Percentiles rank a stretch among this genome's conserved stretches.
These are phyloP conservation scores for Cynodonichthys magdalenae DNA, from an alignment of 2,797 vertebrate genomes.

Conservation along the genomic window DNA sequence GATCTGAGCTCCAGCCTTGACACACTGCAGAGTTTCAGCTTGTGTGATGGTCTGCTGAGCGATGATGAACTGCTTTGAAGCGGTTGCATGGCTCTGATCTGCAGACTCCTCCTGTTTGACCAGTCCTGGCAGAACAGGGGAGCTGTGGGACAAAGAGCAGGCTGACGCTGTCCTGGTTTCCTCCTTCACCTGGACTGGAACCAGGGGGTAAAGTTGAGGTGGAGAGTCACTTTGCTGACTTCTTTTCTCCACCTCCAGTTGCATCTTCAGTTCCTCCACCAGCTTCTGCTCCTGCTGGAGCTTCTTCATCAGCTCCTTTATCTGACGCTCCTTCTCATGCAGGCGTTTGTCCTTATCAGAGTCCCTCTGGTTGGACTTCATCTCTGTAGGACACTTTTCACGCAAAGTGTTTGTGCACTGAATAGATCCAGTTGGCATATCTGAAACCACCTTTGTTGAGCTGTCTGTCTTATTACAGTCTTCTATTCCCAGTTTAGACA, in stretches of 20 bases:
- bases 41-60: constrained; percentile 78
- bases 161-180: constrained; percentile 69
- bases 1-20: constrained; percentile 81
- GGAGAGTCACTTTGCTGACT: constrained; percentile 79
- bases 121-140: constrained; percentile 55
- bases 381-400: constrained; percentile 73
- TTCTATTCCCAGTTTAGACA: constrained; percentile 84
- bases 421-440: constrained; percentile 46
- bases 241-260: constrained; percentile 93
- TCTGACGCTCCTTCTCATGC: constrained; percentile 96
- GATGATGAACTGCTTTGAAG: constrained; percentile 58
- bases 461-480: constrained; percentile 79
- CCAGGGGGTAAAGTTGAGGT: constrained; percentile 40
- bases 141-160: constrained; percentile 57
- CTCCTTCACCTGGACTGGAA: constrained; percentile 81
- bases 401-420: constrained; percentile 53
- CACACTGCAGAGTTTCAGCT: constrained; percentile 70
- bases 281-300: constrained; percentile 95
- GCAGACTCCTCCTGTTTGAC: constrained; percentile 85
- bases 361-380: constrained; percentile 83
- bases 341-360: constrained; percentile 92
- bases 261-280: constrained; percentile 95
- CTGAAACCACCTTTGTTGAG: constrained; percentile 79
- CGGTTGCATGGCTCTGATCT: constrained; percentile 33
- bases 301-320: constrained; percentile 93